Evolutionary conservation across 2,888 invertebrate species (phyloP).

Genomic region (Cheiracanthium punctorium): DNA sequence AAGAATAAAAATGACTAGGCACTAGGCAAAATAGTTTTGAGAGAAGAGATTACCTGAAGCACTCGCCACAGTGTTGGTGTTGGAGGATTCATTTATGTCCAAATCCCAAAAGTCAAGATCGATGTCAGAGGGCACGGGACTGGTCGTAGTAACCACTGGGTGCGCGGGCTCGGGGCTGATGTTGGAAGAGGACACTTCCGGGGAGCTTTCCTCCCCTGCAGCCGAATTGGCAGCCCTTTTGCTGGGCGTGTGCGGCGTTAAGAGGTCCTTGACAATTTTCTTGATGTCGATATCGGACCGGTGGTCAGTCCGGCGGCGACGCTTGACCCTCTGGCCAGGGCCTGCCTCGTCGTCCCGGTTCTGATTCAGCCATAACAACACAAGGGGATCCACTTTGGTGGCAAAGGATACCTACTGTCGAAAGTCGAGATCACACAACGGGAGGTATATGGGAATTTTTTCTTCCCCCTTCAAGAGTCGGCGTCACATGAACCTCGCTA

Average conservation of each 20-base stretch:
- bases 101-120: conserved; percentile 89
- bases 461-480: no score
- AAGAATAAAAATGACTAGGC: no score
- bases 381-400: conserved; percentile 72
- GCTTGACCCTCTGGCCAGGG: conserved; percentile 56
- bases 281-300: conserved; percentile 64
- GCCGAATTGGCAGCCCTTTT: conserved; percentile 32
- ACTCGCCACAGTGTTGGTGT: conserved; percentile 64
- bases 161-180: conserved; percentile 40
- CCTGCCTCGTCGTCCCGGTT: conserved; percentile 71
- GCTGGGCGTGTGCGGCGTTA: conserved; percentile 40
- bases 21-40: no score
- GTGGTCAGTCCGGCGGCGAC: conserved; percentile 49
- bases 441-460: not conserved
- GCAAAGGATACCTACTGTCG: not conserved
- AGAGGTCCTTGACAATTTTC: conserved; percentile 60
- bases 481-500: not conserved
- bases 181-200: conserved; percentile 71
- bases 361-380: conserved; percentile 72
- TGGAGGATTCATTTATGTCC: conserved; percentile 79
- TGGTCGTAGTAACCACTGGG: conserved; percentile 70
- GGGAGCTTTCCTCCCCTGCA: conserved; percentile 69
- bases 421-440: not conserved
- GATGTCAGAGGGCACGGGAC: conserved; percentile 82
- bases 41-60: conserved; percentile 64